Percentiles rank a stretch among this genome's conserved stretches.
These are phyloP conservation scores for Mesorhabditis belari DNA, from an alignment of 2,888 invertebrate genomes.

Conservation along the genomic window DNA sequence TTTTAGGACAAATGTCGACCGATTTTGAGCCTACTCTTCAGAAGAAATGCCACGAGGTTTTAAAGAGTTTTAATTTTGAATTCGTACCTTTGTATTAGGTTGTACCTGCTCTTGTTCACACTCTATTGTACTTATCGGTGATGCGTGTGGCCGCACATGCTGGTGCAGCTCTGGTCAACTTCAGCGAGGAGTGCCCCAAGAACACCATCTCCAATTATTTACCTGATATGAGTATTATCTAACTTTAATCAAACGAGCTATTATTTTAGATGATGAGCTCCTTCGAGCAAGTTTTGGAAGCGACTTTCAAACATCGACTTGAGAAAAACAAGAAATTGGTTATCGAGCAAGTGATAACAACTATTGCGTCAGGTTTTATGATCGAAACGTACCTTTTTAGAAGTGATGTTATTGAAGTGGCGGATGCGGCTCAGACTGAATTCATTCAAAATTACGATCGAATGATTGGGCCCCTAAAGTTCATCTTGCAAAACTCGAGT, in stretches of 20 bases:
- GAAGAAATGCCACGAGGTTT: conserved; percentile 92
- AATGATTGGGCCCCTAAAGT: conserved; percentile 80
- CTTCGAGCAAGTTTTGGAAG: conserved; percentile 77
- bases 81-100: no score
- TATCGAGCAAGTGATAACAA: conserved; percentile 78
- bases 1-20: conserved; percentile 97
- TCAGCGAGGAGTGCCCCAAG: conserved; percentile 97
- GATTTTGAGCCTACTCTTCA: conserved; percentile 95
- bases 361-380: no score
- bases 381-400: no score
- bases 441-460: conserved; percentile 89
- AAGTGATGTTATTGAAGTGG: no score
- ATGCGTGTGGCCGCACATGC: conserved; percentile 86
- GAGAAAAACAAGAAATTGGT: conserved; percentile 91
- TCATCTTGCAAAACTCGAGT: conserved; percentile 87
- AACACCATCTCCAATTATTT: conserved; percentile 75
- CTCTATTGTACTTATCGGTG: conserved; percentile 81
- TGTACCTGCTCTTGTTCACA: conserved; percentile 78
- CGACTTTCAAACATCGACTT: conserved; percentile 82
- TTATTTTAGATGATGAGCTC: conserved; percentile 72
- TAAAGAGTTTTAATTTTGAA: no score
- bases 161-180: conserved; percentile 93
- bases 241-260: not conserved
- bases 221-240: conserved; percentile 60
- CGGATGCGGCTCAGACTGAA: conserved; percentile 93